Evolutionary conservation across 2,113 vertebrate genomes (phyloP).

Genomic region (Hippocampus mohnikei): DNA sequence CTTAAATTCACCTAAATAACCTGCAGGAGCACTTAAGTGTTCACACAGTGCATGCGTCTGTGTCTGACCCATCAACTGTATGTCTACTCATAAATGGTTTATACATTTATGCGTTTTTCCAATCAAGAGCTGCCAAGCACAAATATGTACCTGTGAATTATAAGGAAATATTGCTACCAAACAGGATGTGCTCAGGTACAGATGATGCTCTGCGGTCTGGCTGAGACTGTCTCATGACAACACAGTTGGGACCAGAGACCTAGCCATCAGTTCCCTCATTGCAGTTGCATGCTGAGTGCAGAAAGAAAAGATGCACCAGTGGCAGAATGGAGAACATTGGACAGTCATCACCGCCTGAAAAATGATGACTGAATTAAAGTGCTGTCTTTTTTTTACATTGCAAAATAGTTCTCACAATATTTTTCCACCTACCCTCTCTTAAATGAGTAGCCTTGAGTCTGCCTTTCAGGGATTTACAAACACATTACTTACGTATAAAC

Average conservation of each 20-base stretch:
- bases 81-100: background rate
- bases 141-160: slow-evolving; percentile 11
- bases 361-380: slow-evolving; percentile 41
- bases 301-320: slow-evolving; percentile 27
- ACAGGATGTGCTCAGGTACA: slow-evolving; percentile 32
- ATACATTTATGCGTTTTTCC: slow-evolving; percentile 6
- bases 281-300: slow-evolving; percentile 39
- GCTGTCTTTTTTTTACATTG: slow-evolving; percentile 30
- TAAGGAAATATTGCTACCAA: slow-evolving; percentile 31
- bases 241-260: background rate
- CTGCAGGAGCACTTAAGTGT: background rate
- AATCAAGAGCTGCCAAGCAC: slow-evolving; percentile 6
- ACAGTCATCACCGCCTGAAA: slow-evolving; percentile 17
- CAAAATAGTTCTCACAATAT: slow-evolving; percentile 38
- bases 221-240: slow-evolving; percentile 16
- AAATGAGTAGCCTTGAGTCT: slow-evolving; percentile 8
- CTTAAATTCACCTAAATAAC: slow-evolving; percentile 36
- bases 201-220: slow-evolving; percentile 7
- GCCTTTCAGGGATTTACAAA: slow-evolving; percentile 16
- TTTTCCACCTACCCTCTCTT: slow-evolving; percentile 15
- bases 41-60: background rate
- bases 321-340: slow-evolving; percentile 30
- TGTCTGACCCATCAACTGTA: slow-evolving; percentile 15
- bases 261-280: slow-evolving; percentile 9
- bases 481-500: background rate